Evolutionary conservation across 2,888 invertebrate species (phyloP).

Genomic region (Anarsia innoxiella): DNA sequence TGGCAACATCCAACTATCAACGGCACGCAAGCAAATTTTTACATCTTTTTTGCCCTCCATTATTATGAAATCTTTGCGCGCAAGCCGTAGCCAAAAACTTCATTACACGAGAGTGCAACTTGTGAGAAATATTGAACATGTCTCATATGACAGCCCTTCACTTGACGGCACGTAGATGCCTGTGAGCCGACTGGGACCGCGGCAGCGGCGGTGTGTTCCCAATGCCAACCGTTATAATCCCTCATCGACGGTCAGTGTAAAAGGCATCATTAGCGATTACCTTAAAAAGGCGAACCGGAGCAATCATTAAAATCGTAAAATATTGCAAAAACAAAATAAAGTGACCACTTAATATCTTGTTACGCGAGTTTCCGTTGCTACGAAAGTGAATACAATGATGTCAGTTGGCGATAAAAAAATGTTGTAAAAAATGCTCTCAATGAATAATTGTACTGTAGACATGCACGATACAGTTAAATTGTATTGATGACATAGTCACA

Average conservation of each 20-base stretch:
- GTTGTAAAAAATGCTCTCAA: slow-evolving; percentile 60
- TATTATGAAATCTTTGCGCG: slow-evolving; percentile 39
- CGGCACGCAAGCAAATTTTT: slow-evolving; percentile 50
- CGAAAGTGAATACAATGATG: slow-evolving; percentile 70
- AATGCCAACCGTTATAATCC: slow-evolving; percentile 65
- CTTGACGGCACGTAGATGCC: slow-evolving; percentile 35
- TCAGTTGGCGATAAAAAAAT: slow-evolving; percentile 57
- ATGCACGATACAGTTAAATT: slow-evolving; percentile 42
- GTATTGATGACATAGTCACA: background rate
- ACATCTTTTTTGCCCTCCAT: slow-evolving; percentile 34
- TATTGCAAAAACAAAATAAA: slow-evolving; percentile 64
- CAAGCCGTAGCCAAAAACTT: slow-evolving; percentile 40
- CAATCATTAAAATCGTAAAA: slow-evolving; percentile 69
- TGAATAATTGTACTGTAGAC: slow-evolving; percentile 48
- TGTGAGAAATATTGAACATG: slow-evolving; percentile 57
- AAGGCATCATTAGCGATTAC: slow-evolving; percentile 71
- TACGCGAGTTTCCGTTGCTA: slow-evolving; percentile 69
- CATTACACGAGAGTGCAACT: slow-evolving; percentile 49
- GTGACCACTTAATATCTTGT: slow-evolving; percentile 54
- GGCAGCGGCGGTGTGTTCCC: slow-evolving; percentile 18
- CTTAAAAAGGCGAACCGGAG: slow-evolving; percentile 70
- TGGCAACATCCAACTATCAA: slow-evolving; percentile 54
- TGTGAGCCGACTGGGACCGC: background rate
- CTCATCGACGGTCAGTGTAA: slow-evolving; percentile 66
- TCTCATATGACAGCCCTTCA: slow-evolving; percentile 69